Conservation (phyloP, 2,113 vertebrate genomes). For the Odontophorus gujanensis region DNA sequence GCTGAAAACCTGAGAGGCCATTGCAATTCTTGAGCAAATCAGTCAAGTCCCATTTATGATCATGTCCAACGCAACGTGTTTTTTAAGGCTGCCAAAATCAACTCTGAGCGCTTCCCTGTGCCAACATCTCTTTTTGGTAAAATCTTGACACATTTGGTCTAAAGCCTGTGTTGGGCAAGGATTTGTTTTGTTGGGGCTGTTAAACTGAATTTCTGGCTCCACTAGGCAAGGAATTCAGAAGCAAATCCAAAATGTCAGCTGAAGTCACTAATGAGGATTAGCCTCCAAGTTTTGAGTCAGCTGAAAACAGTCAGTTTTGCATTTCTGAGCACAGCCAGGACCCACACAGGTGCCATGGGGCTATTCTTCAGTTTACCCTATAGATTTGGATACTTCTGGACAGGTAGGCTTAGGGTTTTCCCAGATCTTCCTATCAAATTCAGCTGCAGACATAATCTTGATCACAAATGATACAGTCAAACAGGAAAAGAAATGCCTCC, state of each 20-base stretch:
- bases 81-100: background rate
- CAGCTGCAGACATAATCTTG: background rate
- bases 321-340: background rate
- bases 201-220: slow-evolving; percentile 9
- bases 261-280: slow-evolving; percentile 12
- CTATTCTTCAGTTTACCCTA: background rate
- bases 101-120: background rate
- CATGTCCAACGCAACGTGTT: background rate
- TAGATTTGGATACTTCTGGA: background rate
- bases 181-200: background rate
- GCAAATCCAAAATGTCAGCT: background rate
- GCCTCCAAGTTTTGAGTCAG: background rate
- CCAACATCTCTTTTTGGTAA: background rate
- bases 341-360: background rate
- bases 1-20: background rate
- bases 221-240: background rate
- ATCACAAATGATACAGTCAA: background rate
- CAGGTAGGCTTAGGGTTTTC: background rate
- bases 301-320: background rate
- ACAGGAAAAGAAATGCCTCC: background rate
- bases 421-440: background rate
- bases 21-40: background rate
- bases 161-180: background rate
- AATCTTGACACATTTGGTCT: background rate
- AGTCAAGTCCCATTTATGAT: background rate